These are phyloP conservation scores for Laspeyria flexula DNA, from an alignment of 2,888 invertebrate genomes.

Conservation along the genomic window DNA sequence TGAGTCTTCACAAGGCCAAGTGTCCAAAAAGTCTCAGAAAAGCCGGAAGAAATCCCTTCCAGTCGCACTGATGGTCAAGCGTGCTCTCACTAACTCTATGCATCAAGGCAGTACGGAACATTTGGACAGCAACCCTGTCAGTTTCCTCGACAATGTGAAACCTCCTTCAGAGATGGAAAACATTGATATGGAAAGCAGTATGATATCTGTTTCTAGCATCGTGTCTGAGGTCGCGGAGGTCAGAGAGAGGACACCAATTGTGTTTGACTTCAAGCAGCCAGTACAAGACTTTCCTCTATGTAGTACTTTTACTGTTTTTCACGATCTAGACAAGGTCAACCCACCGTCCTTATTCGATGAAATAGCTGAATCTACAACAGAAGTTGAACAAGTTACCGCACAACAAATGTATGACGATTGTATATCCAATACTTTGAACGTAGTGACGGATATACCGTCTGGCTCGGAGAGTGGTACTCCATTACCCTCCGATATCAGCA, in stretches of 20 bases:
- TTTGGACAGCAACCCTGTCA: slow-evolving; percentile 85
- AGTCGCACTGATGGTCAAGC: slow-evolving; percentile 89
- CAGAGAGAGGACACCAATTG: slow-evolving; percentile 73
- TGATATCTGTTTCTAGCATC: slow-evolving; percentile 94
- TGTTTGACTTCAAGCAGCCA: slow-evolving; percentile 87
- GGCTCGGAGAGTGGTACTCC: slow-evolving; percentile 87
- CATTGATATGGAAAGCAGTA: slow-evolving; percentile 92
- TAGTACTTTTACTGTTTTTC: slow-evolving; percentile 75
- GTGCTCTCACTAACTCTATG: slow-evolving; percentile 88
- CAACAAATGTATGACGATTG: slow-evolving; percentile 88
- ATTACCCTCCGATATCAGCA: slow-evolving; percentile 89
- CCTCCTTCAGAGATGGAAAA: slow-evolving; percentile 94
- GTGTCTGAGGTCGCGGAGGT: slow-evolving; percentile 91
- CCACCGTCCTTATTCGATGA: slow-evolving; percentile 91
- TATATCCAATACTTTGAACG: slow-evolving; percentile 83
- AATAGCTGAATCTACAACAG: slow-evolving; percentile 87
- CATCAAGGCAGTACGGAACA: slow-evolving; percentile 87
- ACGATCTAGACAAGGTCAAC: slow-evolving; percentile 89
- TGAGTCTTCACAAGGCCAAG: slow-evolving; percentile 55
- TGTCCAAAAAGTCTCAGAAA: slow-evolving; percentile 70
- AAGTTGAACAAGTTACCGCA: slow-evolving; percentile 78
- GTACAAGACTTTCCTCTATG: slow-evolving; percentile 79
- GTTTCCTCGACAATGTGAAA: slow-evolving; percentile 92
- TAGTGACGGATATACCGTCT: slow-evolving; percentile 85
- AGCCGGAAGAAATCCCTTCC: slow-evolving; percentile 90